Conservation (phyloP, 2,888 invertebrate genomes). For the Conus canariensis region DNA sequence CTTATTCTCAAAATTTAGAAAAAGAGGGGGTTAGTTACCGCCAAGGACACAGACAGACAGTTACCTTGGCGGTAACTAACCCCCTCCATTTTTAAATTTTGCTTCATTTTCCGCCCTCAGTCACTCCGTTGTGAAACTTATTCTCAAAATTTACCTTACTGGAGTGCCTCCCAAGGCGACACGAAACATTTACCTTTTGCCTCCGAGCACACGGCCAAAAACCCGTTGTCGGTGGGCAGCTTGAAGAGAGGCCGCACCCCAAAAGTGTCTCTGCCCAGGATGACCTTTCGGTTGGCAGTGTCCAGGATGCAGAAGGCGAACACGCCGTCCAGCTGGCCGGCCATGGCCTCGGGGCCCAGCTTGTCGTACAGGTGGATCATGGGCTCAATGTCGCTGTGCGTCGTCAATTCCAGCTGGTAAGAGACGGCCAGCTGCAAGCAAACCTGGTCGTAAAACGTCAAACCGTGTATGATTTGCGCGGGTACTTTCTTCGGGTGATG, state of each 20-base stretch:
- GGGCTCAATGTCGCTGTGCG: constrained; percentile 79
- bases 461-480: no score
- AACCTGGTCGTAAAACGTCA: no score
- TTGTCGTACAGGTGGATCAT: constrained; percentile 85
- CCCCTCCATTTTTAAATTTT: no score
- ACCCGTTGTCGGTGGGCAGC: constrained; percentile 75
- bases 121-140: no score
- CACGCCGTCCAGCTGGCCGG: constrained; percentile 88
- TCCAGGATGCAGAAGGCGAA: constrained; percentile 90
- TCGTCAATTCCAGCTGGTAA: constrained; percentile 72
- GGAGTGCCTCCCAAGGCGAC: no score
- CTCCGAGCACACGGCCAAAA: constrained; percentile 77
- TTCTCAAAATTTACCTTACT: no score
- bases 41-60: no score
- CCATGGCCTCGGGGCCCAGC: constrained; percentile 84
- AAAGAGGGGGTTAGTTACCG: no score
- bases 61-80: no score
- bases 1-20: no score
- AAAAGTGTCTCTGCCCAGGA: constrained; percentile 88
- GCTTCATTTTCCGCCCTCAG: no score
- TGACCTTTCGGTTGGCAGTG: constrained; percentile 84
- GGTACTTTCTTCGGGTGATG: no score
- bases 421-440: constrained; percentile 67
- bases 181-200: constrained; percentile 72
- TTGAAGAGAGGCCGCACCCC: constrained; percentile 89